Percentiles rank a stretch among this genome's conserved stretches.
Evolutionary conservation across 1,140 invertebrate genomes (phyloP).

Genomic region (Littorina saxatilis): DNA sequence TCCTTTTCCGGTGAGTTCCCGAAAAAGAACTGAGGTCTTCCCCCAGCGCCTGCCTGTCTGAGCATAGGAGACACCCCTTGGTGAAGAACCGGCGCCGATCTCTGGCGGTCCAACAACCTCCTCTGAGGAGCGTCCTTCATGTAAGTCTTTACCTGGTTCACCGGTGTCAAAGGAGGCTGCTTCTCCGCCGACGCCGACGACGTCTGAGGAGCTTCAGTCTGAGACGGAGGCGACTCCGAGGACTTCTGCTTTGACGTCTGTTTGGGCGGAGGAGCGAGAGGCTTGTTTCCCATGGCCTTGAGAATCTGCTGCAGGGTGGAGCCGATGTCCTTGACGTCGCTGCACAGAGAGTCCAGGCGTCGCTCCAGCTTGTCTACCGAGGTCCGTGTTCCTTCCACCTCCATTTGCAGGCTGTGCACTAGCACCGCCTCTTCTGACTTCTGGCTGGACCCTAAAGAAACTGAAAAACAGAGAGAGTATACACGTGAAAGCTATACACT

Average conservation of each 20-base stretch:
- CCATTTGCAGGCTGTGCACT: constrained; percentile 49
- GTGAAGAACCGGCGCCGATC: neutral
- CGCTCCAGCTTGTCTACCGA: constrained; percentile 45
- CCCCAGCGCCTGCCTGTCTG: neutral
- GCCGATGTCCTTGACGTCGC: constrained; percentile 41
- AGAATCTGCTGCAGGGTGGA: constrained; percentile 35
- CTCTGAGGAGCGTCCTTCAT: constrained; percentile 3
- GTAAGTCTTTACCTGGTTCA: constrained; percentile 14
- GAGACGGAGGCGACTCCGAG: neutral
- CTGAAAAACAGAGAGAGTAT: too few relatives aligned
- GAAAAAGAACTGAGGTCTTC: constrained; percentile 35
- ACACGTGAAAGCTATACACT: too few relatives aligned
- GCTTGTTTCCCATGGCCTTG: constrained; percentile 24
- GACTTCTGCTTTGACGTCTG: neutral
- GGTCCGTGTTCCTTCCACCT: constrained; percentile 48
- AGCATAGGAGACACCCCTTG: neutral
- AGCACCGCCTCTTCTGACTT: constrained; percentile 38
- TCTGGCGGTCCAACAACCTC: constrained; percentile 13
- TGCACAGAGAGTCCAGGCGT: constrained; percentile 42
- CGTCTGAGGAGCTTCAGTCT: neutral
- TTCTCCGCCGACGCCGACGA: neutral
- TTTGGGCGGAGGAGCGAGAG: neutral
- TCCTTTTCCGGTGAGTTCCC: constrained; percentile 29
- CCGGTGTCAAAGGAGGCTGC: neutral
- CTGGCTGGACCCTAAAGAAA: constrained; percentile 1